Conservation (phyloP, 2,888 invertebrate genomes). For the Ichneumoninae sp. region DNA sequence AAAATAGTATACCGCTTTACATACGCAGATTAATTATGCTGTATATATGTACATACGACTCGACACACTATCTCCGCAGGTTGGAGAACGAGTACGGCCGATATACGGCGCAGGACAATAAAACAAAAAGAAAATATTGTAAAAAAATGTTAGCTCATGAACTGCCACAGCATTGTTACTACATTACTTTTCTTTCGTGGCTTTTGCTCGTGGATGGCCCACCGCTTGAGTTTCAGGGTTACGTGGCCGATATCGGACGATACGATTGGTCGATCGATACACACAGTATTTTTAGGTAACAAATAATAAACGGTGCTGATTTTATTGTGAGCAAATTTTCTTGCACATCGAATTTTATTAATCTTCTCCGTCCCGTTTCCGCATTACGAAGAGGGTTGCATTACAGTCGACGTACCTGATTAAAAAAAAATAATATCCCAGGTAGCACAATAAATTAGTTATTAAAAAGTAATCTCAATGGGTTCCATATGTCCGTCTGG, state of each 20-base stretch:
- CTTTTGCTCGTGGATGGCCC: background rate
- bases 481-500: no score
- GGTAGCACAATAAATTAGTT: no score
- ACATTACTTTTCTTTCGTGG: background rate
- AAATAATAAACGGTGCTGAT: constrained; percentile 25
- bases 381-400: no score
- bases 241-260: background rate
- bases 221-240: background rate
- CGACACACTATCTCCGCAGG: constrained; percentile 21
- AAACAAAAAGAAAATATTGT: background rate
- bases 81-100: constrained; percentile 5
- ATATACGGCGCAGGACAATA: constrained; percentile 13
- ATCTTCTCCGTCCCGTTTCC: background rate
- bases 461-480: no score
- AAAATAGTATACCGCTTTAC: constrained; percentile 1
- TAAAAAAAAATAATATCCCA: no score
- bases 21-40: background rate
- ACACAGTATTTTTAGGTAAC: constrained; percentile 24
- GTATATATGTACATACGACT: background rate
- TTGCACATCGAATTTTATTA: background rate
- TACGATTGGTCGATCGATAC: background rate
- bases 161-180: constrained; percentile 22
- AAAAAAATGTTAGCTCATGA: constrained; percentile 24
- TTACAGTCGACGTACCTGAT: no score
- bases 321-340: background rate